These are phyloP conservation scores for Watsonalla binaria DNA, from an alignment of 2,888 invertebrate genomes.

Conservation along the genomic window DNA sequence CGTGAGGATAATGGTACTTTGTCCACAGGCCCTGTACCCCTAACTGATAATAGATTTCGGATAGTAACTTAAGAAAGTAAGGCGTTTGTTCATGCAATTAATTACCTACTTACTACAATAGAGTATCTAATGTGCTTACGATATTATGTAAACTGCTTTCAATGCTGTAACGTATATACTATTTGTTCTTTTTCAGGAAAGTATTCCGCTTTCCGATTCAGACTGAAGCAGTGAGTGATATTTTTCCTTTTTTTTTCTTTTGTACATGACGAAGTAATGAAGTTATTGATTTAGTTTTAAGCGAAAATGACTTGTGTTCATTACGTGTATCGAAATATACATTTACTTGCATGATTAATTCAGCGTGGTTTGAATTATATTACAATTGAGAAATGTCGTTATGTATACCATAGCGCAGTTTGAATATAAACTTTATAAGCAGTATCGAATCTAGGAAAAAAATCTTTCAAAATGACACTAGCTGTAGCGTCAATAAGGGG, in stretches of 20 bases:
- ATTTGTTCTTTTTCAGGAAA: conserved; percentile 45
- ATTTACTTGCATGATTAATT: conserved; percentile 13
- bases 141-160: too few species aligned
- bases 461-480: too few species aligned
- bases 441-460: too few species aligned
- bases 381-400: neutral
- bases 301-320: conserved; percentile 48
- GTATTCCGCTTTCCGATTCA: conserved; percentile 56
- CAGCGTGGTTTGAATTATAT: conserved; percentile 8
- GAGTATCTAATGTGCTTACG: too few species aligned
- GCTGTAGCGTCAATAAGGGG: too few species aligned
- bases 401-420: neutral
- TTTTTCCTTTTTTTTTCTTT: conserved; percentile 29
- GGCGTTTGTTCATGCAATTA: too few species aligned
- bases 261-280: conserved; percentile 36
- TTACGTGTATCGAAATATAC: conserved; percentile 19
- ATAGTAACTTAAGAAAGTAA: too few species aligned
- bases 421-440: too few species aligned
- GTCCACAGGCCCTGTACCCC: too few species aligned
- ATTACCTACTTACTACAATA: too few species aligned
- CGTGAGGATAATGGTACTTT: too few species aligned
- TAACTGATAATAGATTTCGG: too few species aligned
- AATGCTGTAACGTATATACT: neutral
- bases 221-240: conserved; percentile 35
- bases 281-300: conserved; percentile 51